Percentiles rank a stretch among this genome's conserved stretches.
Evolutionary conservation across 2,888 invertebrate genomes (phyloP).

Genomic region (Calephelis perditalis): DNA sequence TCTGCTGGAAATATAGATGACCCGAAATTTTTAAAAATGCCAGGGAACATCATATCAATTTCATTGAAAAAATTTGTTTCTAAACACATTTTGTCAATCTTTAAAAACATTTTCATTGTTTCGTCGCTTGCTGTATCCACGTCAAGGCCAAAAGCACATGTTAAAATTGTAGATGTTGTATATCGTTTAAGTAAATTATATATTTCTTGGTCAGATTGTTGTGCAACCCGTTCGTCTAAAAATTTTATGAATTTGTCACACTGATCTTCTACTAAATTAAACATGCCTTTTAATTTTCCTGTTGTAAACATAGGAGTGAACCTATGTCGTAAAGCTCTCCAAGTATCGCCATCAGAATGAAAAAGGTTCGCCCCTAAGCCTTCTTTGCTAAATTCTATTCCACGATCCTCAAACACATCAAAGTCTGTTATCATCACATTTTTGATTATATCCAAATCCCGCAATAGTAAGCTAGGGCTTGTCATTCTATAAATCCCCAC

Average conservation of each 20-base stretch:
- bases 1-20: slow-evolving; percentile 34
- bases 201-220: slow-evolving; percentile 25
- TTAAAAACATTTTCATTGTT: slow-evolving; percentile 16
- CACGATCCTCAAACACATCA: slow-evolving; percentile 43
- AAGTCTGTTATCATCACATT: slow-evolving; percentile 15
- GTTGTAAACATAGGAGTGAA: slow-evolving; percentile 51
- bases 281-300: slow-evolving; percentile 53
- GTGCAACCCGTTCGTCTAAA: slow-evolving; percentile 10
- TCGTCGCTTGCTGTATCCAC: not conserved
- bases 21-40: slow-evolving; percentile 39
- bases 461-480: slow-evolving; percentile 41
- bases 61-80: slow-evolving; percentile 35
- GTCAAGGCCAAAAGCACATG: slow-evolving; percentile 13
- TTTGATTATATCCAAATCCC: slow-evolving; percentile 41
- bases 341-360: slow-evolving; percentile 44
- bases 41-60: slow-evolving; percentile 42
- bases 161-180: slow-evolving; percentile 41
- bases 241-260: slow-evolving; percentile 37
- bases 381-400: slow-evolving; percentile 41
- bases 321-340: slow-evolving; percentile 34
- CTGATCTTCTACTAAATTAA: slow-evolving; percentile 40
- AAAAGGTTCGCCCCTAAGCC: slow-evolving; percentile 48
- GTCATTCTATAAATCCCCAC: slow-evolving; percentile 49
- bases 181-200: slow-evolving; percentile 54
- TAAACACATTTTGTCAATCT: slow-evolving; percentile 32